Conservation (phyloP, 2,888 invertebrate genomes). For the Leptothorax acervorum region DNA sequence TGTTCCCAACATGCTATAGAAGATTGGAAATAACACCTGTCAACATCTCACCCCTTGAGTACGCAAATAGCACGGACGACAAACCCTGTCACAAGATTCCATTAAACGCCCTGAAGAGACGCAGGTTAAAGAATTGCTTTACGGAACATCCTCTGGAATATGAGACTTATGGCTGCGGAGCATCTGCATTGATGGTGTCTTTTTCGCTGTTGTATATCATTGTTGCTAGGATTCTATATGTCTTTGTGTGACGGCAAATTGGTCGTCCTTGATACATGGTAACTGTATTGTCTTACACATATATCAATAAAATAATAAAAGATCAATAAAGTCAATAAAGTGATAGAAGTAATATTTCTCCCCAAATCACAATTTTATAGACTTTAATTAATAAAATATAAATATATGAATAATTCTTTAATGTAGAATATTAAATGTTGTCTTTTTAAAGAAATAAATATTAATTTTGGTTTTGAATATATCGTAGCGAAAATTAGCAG, state of each 20-base stretch:
- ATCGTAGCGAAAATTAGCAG: neutral
- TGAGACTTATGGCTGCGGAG: constrained; percentile 86
- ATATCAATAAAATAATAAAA: constrained; percentile 7
- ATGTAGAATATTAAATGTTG: neutral
- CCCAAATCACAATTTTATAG: neutral
- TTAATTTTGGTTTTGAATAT: neutral
- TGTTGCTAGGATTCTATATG: constrained; percentile 63
- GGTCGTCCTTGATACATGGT: neutral
- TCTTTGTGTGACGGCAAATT: constrained; percentile 53
- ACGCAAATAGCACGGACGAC: constrained; percentile 84
- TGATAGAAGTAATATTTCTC: neutral
- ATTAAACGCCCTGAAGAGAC: constrained; percentile 89
- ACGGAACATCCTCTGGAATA: constrained; percentile 90
- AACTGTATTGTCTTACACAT: constrained; percentile 9
- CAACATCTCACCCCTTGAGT: constrained; percentile 85
- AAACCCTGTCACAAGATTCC: constrained; percentile 92
- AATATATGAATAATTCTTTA: constrained; percentile 1
- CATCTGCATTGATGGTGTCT: constrained; percentile 78
- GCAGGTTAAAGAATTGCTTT: constrained; percentile 91
- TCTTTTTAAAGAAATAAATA: neutral
- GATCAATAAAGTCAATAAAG: neutral
- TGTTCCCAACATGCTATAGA: constrained; percentile 86
- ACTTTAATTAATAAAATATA: constrained; percentile 6
- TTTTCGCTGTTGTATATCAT: constrained; percentile 65
- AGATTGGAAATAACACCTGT: constrained; percentile 86